Evolutionary conservation across 2,888 invertebrate genomes (phyloP).

Genomic region (Macaria liturata): DNA sequence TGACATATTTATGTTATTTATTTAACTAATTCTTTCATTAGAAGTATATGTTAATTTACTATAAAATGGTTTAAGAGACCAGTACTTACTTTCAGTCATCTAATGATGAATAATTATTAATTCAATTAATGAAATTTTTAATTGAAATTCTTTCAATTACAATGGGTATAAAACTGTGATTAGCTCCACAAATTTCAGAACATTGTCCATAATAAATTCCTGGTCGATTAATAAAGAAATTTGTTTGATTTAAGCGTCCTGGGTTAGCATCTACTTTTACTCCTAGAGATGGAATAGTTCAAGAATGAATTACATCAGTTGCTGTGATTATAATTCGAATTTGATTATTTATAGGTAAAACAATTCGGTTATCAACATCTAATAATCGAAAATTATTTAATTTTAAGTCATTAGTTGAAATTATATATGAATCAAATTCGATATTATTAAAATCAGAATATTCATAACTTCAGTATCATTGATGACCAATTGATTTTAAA

Average conservation of each 20-base stretch:
- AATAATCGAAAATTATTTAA: slow-evolving; percentile 79
- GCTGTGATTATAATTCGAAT: slow-evolving; percentile 85
- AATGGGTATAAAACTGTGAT: slow-evolving; percentile 92
- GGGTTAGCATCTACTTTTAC: slow-evolving; percentile 86
- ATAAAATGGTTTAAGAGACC: slow-evolving; percentile 88
- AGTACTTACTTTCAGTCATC: slow-evolving; percentile 87
- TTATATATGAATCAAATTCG: slow-evolving; percentile 86
- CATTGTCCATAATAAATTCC: slow-evolving; percentile 90
- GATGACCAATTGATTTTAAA: slow-evolving; percentile 86
- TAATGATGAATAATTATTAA: slow-evolving; percentile 81
- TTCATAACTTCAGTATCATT: slow-evolving; percentile 88
- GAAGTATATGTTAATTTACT: slow-evolving; percentile 85
- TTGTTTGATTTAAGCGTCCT: slow-evolving; percentile 86
- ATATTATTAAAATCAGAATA: slow-evolving; percentile 84
- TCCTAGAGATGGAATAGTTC: slow-evolving; percentile 85
- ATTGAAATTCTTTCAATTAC: slow-evolving; percentile 83
- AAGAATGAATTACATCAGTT: slow-evolving; percentile 86
- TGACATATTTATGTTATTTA: slow-evolving; percentile 84
- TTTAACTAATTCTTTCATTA: slow-evolving; percentile 85
- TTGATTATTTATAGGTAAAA: slow-evolving; percentile 84
- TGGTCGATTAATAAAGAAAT: slow-evolving; percentile 84
- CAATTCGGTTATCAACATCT: slow-evolving; percentile 85
- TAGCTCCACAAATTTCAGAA: slow-evolving; percentile 91
- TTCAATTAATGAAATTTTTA: slow-evolving; percentile 83
- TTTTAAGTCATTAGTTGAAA: slow-evolving; percentile 59